A percentile compares a stretch with the other conserved stretches of the same genome.
phyloP scores from a whole-genome alignment of 2,797 vertebrate genomes.

The Bufotes viridis region DNA sequence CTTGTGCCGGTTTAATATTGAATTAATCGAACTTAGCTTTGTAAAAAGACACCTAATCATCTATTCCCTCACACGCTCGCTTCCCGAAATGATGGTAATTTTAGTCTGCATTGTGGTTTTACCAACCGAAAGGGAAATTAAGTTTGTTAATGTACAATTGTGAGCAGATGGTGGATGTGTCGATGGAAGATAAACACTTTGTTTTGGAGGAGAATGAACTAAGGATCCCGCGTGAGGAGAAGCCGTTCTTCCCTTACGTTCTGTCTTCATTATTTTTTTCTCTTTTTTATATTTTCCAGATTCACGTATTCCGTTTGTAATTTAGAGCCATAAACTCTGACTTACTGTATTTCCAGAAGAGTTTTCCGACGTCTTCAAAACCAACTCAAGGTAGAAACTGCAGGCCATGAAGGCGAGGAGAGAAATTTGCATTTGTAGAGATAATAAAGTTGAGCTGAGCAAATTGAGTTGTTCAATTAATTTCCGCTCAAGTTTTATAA shows the following conservation, averaged over 20 bases:
- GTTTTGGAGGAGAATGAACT: slow-evolving; percentile 37
- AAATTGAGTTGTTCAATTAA: too few species aligned
- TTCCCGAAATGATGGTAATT: slow-evolving; percentile 24
- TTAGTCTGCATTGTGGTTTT: slow-evolving; percentile 25
- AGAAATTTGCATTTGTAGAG: background rate
- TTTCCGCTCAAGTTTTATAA: too few species aligned
- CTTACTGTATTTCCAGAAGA: too few species aligned
- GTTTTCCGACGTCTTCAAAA: too few species aligned
- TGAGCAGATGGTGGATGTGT: slow-evolving; percentile 50
- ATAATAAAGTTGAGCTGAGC: too few species aligned
- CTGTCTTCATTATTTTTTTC: background rate
- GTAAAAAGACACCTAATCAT: slow-evolving; percentile 26
- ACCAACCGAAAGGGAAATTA: slow-evolving; percentile 36
- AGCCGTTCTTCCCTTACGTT: background rate
- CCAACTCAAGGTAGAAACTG: too few species aligned
- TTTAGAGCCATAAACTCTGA: background rate
- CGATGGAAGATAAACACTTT: slow-evolving; percentile 55
- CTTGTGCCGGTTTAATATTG: slow-evolving; percentile 1
- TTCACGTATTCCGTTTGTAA: background rate
- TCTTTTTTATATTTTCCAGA: background rate
- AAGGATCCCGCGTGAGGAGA: slow-evolving; percentile 21
- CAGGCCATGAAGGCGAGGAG: too few species aligned
- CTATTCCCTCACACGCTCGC: background rate
- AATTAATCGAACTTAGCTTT: slow-evolving; percentile 17
- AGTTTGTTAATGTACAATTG: slow-evolving; percentile 45